These are phyloP conservation scores for Cyclophora albipunctata DNA, from an alignment of 2,888 invertebrate species.

Conservation along the genomic window DNA sequence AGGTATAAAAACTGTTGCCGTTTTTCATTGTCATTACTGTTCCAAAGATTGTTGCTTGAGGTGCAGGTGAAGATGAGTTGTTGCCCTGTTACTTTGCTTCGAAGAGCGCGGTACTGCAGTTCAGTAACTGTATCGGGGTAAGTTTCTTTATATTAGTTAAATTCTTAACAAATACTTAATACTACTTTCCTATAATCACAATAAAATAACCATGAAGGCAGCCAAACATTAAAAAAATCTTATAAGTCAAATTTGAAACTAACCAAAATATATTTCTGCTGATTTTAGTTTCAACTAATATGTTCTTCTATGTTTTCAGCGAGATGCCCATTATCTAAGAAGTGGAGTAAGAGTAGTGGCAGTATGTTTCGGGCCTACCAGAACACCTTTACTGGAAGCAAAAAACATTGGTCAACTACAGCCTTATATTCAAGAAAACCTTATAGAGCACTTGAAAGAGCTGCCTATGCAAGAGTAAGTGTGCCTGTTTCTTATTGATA, in stretches of 20 bases:
- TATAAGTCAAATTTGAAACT: too few relatives aligned
- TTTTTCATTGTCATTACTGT: too few relatives aligned
- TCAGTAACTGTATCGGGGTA: constrained; percentile 36
- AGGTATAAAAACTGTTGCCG: too few relatives aligned
- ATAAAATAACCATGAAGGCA: too few relatives aligned
- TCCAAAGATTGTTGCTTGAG: too few relatives aligned
- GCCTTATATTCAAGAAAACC: constrained; percentile 4
- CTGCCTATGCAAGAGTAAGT: too few relatives aligned
- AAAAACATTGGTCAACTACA: constrained; percentile 25
- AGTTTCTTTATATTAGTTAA: constrained; percentile 8
- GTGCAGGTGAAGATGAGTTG: constrained; percentile 1
- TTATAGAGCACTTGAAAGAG: background rate
- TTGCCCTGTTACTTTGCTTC: constrained; percentile 31
- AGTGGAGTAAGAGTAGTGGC: constrained; percentile 36
- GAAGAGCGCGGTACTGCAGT: constrained; percentile 36
- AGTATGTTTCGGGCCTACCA: constrained; percentile 34
- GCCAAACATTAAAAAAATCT: too few relatives aligned
- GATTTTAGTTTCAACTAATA: too few relatives aligned
- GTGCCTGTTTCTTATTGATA: too few relatives aligned
- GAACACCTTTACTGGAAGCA: constrained; percentile 25
- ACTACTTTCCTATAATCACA: too few relatives aligned
- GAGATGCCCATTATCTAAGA: constrained; percentile 24
- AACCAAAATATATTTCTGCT: too few relatives aligned
- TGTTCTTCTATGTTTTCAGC: constrained; percentile 9
- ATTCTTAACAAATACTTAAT: too few relatives aligned